phyloP scores from a whole-genome alignment of 53 echinoderm and acorn worm genomes.

The Stichopus horrens region DNA sequence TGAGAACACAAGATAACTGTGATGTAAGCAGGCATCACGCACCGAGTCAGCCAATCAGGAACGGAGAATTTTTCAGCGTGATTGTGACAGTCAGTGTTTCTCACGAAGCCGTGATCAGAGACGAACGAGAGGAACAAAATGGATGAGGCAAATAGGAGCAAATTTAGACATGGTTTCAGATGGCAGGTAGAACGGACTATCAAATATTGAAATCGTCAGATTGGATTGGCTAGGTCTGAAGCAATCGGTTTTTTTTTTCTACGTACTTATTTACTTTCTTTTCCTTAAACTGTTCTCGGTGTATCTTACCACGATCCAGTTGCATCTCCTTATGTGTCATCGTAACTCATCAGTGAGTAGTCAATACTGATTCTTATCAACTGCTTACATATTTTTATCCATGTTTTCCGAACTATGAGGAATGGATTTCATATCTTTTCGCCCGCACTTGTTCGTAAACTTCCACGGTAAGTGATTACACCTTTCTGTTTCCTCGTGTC shows the following conservation, averaged over 20 bases:
- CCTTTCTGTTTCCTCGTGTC: no score
- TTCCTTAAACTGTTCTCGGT: background rate
- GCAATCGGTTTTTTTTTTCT: background rate
- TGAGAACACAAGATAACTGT: background rate
- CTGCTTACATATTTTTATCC: background rate
- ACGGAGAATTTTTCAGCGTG: background rate
- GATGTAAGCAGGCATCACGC: constrained; percentile 25
- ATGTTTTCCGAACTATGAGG: background rate
- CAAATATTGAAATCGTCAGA: background rate
- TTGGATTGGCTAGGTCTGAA: background rate
- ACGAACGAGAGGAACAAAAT: constrained; percentile 9
- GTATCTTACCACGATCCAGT: background rate
- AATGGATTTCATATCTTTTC: constrained; percentile 18
- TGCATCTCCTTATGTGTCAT: background rate
- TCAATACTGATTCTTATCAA: background rate
- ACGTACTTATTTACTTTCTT: background rate
- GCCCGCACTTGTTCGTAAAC: constrained; percentile 3
- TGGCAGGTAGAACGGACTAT: constrained; percentile 16
- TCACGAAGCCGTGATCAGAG: background rate
- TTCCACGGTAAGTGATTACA: background rate
- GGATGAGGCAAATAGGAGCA: constrained; percentile 19
- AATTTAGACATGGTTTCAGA: constrained; percentile 9
- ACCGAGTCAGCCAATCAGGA: constrained; percentile 5
- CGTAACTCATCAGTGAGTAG: constrained; percentile 3
- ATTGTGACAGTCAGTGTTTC: constrained; percentile 20